These are phyloP conservation scores for Enteromius afrohamiltoni DNA, from an alignment of 2,797 vertebrate species.

Conservation along the genomic window DNA sequence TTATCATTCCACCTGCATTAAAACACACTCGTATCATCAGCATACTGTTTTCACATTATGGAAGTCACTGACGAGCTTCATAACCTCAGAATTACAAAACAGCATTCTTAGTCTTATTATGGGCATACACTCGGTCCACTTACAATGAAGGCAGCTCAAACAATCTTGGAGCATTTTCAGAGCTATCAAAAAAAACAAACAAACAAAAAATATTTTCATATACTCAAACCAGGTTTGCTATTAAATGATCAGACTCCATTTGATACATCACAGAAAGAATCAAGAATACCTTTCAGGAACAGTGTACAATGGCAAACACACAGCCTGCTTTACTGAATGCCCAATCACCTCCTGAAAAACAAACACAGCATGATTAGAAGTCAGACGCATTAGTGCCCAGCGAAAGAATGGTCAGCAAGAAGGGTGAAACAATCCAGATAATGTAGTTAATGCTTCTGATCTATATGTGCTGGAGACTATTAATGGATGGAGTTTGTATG, in stretches of 20 bases:
- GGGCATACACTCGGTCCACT: slow-evolving; percentile 66
- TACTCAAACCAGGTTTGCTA: neutral
- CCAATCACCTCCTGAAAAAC: slow-evolving; percentile 90
- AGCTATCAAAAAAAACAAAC: slow-evolving; percentile 71
- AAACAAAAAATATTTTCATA: too few species aligned
- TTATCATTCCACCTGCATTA: slow-evolving; percentile 94
- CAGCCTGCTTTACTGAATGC: slow-evolving; percentile 86
- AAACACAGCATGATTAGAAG: slow-evolving; percentile 28
- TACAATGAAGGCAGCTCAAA: slow-evolving; percentile 94
- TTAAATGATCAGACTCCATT: neutral
- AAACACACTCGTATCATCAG: slow-evolving; percentile 20
- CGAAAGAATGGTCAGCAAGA: neutral
- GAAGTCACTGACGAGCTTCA: neutral
- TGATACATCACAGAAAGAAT: neutral
- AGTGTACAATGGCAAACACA: slow-evolving; percentile 85
- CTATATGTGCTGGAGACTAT: neutral
- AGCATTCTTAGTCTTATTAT: neutral
- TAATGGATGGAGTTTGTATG: slow-evolving; percentile 10
- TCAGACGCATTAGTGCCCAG: slow-evolving; percentile 15
- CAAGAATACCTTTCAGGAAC: slow-evolving; percentile 82
- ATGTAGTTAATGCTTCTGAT: slow-evolving; percentile 10
- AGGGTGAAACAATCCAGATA: slow-evolving; percentile 6
- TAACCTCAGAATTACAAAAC: neutral
- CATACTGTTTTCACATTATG: neutral
- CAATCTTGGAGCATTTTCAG: slow-evolving; percentile 81